A percentile compares a stretch with the other conserved stretches of the same genome.
Conservation (phyloP, 2,888 invertebrate genomes). For the Romanomermis culicivorax region DNA sequence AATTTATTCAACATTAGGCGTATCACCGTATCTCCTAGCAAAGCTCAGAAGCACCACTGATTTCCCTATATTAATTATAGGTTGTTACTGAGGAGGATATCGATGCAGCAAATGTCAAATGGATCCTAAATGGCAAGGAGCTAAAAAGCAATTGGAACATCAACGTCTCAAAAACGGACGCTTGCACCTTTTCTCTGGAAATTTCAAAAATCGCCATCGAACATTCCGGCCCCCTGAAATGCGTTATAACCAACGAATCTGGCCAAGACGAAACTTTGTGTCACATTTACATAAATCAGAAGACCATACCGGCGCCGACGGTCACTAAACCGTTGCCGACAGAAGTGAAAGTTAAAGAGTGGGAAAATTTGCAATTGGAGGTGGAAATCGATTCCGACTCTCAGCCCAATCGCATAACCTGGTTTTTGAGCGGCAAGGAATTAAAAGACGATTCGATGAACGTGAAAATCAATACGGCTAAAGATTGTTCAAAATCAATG, state of each 20-base stretch:
- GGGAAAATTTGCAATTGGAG: constrained; percentile 1
- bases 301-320: not conserved
- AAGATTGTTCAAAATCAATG: not conserved
- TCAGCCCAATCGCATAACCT: constrained; percentile 7
- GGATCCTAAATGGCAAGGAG: constrained; percentile 6
- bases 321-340: not conserved
- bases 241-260: not conserved
- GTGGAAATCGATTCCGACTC: not conserved
- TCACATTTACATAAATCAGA: not conserved
- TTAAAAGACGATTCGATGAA: constrained; percentile 19
- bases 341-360: not conserved
- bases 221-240: not conserved
- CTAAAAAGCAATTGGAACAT: not conserved
- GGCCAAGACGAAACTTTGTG: not conserved
- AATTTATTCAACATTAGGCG: too few relatives aligned
- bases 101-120: not conserved
- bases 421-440: constrained; percentile 21
- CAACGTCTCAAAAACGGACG: not conserved
- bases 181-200: not conserved
- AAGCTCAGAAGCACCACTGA: too few relatives aligned
- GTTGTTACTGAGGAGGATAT: not conserved
- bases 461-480: constrained; percentile 20
- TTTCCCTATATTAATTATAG: too few relatives aligned
- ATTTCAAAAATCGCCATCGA: not conserved
- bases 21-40: too few relatives aligned